These are phyloP conservation scores for Crocuta crocuta DNA, from an alignment of 2,113 vertebrate genomes.

Conservation along the genomic window DNA sequence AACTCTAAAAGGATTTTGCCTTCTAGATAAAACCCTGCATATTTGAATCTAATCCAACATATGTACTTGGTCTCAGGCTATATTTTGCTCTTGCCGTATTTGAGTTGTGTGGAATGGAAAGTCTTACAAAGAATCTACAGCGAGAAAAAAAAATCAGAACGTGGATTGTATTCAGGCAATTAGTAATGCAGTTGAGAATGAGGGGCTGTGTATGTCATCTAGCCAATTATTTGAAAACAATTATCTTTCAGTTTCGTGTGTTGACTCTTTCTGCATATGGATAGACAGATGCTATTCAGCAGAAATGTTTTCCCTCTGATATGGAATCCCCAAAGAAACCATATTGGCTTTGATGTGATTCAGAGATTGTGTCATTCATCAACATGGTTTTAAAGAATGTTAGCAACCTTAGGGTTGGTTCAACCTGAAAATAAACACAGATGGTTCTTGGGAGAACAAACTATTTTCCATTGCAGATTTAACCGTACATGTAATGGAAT, in stretches of 20 bases:
- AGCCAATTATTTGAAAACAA: constrained; percentile 66
- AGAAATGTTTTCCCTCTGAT: constrained; percentile 73
- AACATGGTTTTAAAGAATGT: constrained; percentile 77
- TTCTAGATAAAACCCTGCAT: constrained; percentile 77
- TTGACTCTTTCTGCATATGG: constrained; percentile 56
- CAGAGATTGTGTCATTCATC: constrained; percentile 74
- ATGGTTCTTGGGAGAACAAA: constrained; percentile 70
- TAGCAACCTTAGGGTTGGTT: constrained; percentile 72
- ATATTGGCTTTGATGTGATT: constrained; percentile 72
- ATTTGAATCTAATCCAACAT: constrained; percentile 74
- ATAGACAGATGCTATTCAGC: constrained; percentile 56
- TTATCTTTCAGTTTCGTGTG: constrained; percentile 49
- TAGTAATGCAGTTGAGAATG: constrained; percentile 54
- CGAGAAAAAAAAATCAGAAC: constrained; percentile 29
- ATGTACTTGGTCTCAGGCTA: constrained; percentile 61
- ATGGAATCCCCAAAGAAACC: constrained; percentile 64
- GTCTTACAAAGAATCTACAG: constrained; percentile 60
- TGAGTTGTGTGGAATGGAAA: constrained; percentile 67
- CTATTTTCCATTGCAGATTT: constrained; percentile 72
- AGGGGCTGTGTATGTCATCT: constrained; percentile 2
- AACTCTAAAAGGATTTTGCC: constrained; percentile 75
- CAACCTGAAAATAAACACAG: constrained; percentile 79
- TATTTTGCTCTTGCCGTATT: constrained; percentile 72
- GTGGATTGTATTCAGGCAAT: constrained; percentile 50
- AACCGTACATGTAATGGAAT: constrained; percentile 57